Evolutionary conservation across 1,140 invertebrate species (phyloP), one percentile per base, ranked within the genome.

Genomic region (Archegozetes longisetosus): DNA sequence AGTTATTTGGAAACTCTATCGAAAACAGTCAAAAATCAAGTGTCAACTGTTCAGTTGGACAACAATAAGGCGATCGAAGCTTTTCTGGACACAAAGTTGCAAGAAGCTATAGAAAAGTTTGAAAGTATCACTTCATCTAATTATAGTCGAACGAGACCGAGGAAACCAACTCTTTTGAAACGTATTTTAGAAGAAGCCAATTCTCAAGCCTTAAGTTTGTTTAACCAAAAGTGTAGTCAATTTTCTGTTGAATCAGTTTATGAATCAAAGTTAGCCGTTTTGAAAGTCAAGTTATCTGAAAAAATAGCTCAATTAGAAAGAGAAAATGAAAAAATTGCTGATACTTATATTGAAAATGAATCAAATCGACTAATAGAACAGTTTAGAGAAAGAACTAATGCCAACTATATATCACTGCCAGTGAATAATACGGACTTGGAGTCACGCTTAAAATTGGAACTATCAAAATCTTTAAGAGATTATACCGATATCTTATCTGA

Each of bases 311-410:
- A 13, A 3, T 12, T 56, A 20, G 17, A 27, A 56, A 40, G 40
- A 56, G 27, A 56, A 13, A 56, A 56, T 48, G 46, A 48, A 46
- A 4, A 48, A 9, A 27, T 27, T 17, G 55, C 27, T 12, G 12
- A 22, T 4, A n/a, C 12, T 22, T 56, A 56, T 48, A 50, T 56
- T 12, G 12, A 50, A 56, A n/a, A 56, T 28, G 26, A 46, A 56
- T 20, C 32, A 3, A 22, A 46, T 28, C 27, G 32, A 17, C 40
- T 56, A 14, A 9, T 48, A 4, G n/a, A 56, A 6, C 9, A 56
- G n/a, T 56, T 56, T 51, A 13, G 17, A 6, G 9, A 20, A 24
- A 4, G 14, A 3, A 58, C 29, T 4, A 46, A 26, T 20, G n/a
- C 24, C 9, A 22, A 58, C 4, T 22, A 40, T 22, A 32, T 59